A percentile compares a stretch with the other conserved stretches of the same genome.
These are phyloP conservation scores for Agapetus fuscipes DNA, from an alignment of 2,888 invertebrate species.

Conservation along the genomic window DNA sequence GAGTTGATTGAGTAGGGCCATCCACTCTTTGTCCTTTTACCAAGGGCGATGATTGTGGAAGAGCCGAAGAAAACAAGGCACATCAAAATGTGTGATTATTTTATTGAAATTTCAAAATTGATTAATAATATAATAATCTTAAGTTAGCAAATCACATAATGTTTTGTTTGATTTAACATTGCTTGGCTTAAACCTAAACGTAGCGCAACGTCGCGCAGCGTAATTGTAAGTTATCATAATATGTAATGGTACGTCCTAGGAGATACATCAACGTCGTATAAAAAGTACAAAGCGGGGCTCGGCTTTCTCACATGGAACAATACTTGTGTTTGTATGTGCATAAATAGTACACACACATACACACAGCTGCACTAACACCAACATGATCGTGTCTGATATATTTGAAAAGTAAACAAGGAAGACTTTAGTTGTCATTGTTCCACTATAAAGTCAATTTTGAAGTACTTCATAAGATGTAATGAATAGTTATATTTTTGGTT, in stretches of 20 bases:
- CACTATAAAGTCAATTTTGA: not conserved
- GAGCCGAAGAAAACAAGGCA: slow-evolving; percentile 2
- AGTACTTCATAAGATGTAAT: no score
- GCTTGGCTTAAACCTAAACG: slow-evolving; percentile 5
- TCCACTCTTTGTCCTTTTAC: not conserved
- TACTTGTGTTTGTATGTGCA: no score
- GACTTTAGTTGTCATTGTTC: not conserved
- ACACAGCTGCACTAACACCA: not conserved
- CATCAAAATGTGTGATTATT: slow-evolving; percentile 16
- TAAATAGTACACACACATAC: not conserved
- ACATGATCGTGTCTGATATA: not conserved
- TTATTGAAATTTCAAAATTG: slow-evolving; percentile 19
- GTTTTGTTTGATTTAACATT: slow-evolving; percentile 15
- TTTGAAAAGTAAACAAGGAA: not conserved
- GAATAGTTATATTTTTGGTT: no score
- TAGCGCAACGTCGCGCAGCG: no score
- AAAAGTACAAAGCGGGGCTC: slow-evolving; percentile 19
- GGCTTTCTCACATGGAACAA: not conserved
- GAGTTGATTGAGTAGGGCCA: no score
- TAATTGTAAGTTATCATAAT: no score
- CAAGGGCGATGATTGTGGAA: not conserved
- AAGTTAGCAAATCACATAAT: slow-evolving; percentile 19
- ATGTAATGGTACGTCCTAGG: no score
- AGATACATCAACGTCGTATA: slow-evolving; percentile 19
- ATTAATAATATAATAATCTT: slow-evolving; percentile 11